Conservation (phyloP, 2,113 vertebrate species). For the Misgurnus anguillicaudatus region DNA sequence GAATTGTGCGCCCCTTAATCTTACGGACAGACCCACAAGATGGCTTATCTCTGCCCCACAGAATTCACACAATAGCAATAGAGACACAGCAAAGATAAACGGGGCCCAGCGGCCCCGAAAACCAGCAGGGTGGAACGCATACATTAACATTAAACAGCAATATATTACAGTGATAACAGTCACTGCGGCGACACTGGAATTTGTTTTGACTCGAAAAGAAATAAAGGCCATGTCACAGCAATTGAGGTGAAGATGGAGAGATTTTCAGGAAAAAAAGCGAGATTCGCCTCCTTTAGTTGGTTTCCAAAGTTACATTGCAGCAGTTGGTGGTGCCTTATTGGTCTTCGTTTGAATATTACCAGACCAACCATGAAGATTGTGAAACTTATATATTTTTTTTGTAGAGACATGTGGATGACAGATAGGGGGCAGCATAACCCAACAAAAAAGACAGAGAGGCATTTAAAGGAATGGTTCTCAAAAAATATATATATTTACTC, state of each 20-base stretch:
- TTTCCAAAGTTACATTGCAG: constrained; percentile 1
- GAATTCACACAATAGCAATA: constrained; percentile 30
- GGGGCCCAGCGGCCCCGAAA: not conserved
- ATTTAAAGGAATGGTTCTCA: not conserved
- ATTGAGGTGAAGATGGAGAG: constrained; percentile 29
- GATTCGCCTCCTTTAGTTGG: constrained; percentile 18
- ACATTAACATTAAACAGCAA: constrained; percentile 42
- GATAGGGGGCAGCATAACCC: constrained; percentile 26
- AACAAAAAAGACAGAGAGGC: not conserved
- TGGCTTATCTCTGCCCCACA: constrained; percentile 41
- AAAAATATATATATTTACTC: not conserved
- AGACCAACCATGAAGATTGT: constrained; percentile 9
- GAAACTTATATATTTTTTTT: not conserved
- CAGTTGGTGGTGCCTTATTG: constrained; percentile 19
- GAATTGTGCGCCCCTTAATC: constrained; percentile 26
- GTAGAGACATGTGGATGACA: not conserved
- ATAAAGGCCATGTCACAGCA: constrained; percentile 20
- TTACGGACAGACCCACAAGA: constrained; percentile 15
- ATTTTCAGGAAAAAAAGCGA: constrained; percentile 8
- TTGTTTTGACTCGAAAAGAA: constrained; percentile 35
- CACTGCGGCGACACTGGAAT: constrained; percentile 19
- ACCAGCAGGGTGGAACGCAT: constrained; percentile 11
- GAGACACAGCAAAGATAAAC: constrained; percentile 34
- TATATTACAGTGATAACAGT: constrained; percentile 42
- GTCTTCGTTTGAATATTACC: not conserved